Conservation (phyloP, 2,113 vertebrate genomes). For the Megaptera novaeangliae region DNA sequence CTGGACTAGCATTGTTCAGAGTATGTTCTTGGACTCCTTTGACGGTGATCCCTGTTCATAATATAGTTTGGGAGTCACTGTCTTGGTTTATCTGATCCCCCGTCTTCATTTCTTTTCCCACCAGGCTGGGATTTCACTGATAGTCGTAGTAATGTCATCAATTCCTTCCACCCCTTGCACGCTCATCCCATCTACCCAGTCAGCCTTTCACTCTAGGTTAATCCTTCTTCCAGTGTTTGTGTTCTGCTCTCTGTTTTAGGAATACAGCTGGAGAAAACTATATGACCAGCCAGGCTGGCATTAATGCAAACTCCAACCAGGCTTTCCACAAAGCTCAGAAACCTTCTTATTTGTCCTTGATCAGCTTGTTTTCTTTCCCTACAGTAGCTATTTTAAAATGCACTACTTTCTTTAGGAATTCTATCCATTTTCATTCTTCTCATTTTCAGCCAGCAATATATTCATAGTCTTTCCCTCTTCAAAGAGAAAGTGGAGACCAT, state of each 20-base stretch:
- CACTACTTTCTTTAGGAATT: slow-evolving; percentile 3
- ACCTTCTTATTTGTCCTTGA: not conserved
- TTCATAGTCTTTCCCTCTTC: not conserved
- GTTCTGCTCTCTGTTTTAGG: not conserved
- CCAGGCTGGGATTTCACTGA: not conserved
- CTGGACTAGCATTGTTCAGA: not conserved
- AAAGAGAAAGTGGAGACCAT: not conserved
- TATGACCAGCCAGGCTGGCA: not conserved
- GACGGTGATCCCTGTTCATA: not conserved
- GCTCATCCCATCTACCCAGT: not conserved
- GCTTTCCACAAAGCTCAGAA: not conserved
- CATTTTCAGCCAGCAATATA: not conserved
- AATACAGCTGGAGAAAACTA: not conserved
- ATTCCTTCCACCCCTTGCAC: not conserved
- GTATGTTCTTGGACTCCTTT: not conserved
- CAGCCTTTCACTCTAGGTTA: not conserved
- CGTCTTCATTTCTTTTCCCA: not conserved
- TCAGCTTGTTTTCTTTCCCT: not conserved
- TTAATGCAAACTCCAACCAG: not conserved
- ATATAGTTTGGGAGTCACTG: not conserved
- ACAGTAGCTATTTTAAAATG: not conserved
- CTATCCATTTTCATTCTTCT: not conserved
- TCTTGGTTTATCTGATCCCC: not conserved
- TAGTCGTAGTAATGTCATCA: not conserved
- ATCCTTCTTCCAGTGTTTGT: not conserved